Evolutionary conservation across 2,888 invertebrate species (phyloP).

Genomic region (Spodoptera littoralis): DNA sequence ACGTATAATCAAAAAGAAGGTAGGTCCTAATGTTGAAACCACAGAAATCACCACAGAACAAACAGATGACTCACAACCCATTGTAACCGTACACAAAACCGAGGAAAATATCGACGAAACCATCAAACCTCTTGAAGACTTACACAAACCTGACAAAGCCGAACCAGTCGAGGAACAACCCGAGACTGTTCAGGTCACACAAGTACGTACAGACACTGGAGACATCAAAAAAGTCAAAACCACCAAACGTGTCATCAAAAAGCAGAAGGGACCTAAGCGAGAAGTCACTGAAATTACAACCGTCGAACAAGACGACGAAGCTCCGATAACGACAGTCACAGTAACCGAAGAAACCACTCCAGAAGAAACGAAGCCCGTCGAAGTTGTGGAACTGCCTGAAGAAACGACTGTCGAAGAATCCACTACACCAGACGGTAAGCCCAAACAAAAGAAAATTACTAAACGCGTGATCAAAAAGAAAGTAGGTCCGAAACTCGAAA

Average conservation of each 20-base stretch:
- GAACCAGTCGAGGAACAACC: constrained; percentile 38
- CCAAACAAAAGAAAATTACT: constrained; percentile 64
- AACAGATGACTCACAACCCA: constrained; percentile 52
- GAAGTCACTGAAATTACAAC: constrained; percentile 84
- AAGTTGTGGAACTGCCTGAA: constrained; percentile 28
- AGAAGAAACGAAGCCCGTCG: constrained; percentile 49
- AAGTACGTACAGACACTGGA: constrained; percentile 63
- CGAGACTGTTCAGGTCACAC: constrained; percentile 18
- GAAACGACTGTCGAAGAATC: constrained; percentile 21
- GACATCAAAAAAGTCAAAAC: constrained; percentile 63
- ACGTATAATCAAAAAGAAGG: constrained; percentile 37
- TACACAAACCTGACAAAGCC: constrained; percentile 54
- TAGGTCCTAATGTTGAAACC: constrained; percentile 65
- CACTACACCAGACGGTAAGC: constrained; percentile 60
- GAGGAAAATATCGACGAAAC: constrained; percentile 61
- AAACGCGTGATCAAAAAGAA: constrained; percentile 76
- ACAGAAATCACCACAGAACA: constrained; percentile 54
- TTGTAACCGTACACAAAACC: constrained; percentile 55
- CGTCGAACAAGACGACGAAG: constrained; percentile 75
- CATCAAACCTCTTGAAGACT: constrained; percentile 38
- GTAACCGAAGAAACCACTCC: constrained; percentile 70
- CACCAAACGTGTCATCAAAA: constrained; percentile 68
- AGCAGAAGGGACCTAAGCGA: constrained; percentile 77
- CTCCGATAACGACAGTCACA: constrained; percentile 67
- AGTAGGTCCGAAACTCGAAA: constrained; percentile 65